phyloP scores from a whole-genome alignment of 2,797 vertebrate species.

The Psittacula echo region DNA sequence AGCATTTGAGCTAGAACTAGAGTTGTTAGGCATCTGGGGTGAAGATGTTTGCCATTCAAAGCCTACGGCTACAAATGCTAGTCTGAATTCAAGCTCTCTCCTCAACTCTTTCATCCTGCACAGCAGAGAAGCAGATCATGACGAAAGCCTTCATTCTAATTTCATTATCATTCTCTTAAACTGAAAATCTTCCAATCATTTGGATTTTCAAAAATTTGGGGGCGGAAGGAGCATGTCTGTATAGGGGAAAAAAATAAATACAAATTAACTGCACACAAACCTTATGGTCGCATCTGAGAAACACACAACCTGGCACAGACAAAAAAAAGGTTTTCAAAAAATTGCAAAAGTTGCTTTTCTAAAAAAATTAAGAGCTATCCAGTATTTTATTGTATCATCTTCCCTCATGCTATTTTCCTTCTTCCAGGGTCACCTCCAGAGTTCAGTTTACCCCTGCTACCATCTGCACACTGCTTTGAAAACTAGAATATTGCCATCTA shows the following conservation, averaged over 20 bases:
- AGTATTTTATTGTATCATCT: not conserved
- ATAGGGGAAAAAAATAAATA: not conserved
- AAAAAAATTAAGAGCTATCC: not conserved
- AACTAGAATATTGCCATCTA: slow-evolving; percentile 32
- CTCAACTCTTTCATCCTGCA: not conserved
- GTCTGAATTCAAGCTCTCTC: not conserved
- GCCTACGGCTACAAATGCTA: not conserved
- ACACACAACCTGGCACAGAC: not conserved
- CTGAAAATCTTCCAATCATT: not conserved
- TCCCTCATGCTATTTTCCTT: not conserved
- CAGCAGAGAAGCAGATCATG: not conserved
- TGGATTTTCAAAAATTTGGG: not conserved
- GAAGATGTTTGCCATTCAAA: not conserved
- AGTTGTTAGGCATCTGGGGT: not conserved
- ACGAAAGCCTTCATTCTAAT: not conserved
- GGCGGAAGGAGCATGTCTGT: not conserved
- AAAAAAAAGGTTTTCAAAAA: not conserved
- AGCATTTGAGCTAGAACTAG: not conserved
- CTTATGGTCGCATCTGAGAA: not conserved
- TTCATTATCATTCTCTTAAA: not conserved
- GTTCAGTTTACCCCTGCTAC: not conserved
- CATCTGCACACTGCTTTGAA: not conserved
- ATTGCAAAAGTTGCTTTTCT: not conserved
- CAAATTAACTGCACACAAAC: not conserved
- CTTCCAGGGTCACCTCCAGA: not conserved